Conservation (phyloP, 53 echinoderm and acorn worm genomes). For the Patiria pectinifera region DNA sequence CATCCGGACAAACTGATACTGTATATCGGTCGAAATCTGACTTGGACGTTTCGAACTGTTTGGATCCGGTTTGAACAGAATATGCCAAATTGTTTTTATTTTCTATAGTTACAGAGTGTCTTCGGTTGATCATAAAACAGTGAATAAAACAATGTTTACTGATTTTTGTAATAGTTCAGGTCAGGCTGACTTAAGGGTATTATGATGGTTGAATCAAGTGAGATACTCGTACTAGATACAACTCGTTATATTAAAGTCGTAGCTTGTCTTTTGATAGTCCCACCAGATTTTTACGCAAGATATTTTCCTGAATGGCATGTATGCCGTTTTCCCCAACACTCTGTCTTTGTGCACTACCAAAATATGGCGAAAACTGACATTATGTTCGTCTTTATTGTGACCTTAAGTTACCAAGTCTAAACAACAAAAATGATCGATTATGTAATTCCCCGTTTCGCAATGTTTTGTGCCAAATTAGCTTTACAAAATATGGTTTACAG, state of each 20-base stretch:
- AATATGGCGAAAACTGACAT: too few species aligned
- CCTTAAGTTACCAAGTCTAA: too few species aligned
- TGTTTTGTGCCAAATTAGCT: not conserved
- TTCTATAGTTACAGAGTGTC: not conserved
- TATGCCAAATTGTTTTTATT: not conserved
- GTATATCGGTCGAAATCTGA: not conserved
- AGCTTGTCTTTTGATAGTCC: not conserved
- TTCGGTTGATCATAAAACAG: not conserved
- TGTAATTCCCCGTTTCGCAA: too few species aligned
- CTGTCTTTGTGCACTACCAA: too few species aligned
- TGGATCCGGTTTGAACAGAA: not conserved
- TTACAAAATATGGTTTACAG: not conserved
- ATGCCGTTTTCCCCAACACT: not conserved
- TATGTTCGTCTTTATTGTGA: too few species aligned
- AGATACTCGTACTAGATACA: slow-evolving; percentile 47
- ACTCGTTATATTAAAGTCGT: not conserved
- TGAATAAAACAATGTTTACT: not conserved
- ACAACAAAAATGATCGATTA: too few species aligned
- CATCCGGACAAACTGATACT: not conserved
- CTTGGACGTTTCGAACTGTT: not conserved
- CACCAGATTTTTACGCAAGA: not conserved
- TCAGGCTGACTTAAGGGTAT: too few species aligned
- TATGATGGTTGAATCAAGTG: slow-evolving; percentile 41
- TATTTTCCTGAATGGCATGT: not conserved
- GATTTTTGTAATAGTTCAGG: not conserved